A percentile compares a stretch with the other conserved stretches of the same genome.
Conservation (phyloP, 1,140 invertebrate genomes). For the Drosophila nikananu region DNA sequence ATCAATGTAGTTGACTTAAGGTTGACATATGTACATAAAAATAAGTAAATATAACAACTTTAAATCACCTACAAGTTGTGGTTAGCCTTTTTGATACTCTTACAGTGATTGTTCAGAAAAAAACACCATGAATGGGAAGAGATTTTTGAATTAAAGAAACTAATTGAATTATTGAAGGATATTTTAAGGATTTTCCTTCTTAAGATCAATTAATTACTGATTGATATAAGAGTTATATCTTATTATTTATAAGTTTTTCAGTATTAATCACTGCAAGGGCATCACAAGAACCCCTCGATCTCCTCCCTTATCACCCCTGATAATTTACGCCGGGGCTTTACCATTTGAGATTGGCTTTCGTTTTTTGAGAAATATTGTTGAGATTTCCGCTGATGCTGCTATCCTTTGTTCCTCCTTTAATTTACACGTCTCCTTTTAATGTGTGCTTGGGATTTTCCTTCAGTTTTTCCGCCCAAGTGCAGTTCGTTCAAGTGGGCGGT, state of each 20-base stretch:
- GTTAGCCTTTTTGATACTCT: not conserved
- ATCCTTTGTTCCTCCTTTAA: slow-evolving; percentile 31
- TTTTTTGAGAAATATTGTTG: slow-evolving; percentile 62
- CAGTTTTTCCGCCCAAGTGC: slow-evolving; percentile 42
- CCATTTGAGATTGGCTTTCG: slow-evolving; percentile 77
- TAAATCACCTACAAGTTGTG: slow-evolving; percentile 10
- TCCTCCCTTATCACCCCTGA: slow-evolving; percentile 33
- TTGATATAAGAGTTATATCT: not conserved
- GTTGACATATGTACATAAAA: not conserved
- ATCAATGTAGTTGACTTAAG: slow-evolving; percentile 24
- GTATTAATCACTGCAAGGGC: slow-evolving; percentile 6
- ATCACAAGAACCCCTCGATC: not conserved
- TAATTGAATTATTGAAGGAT: too few relatives aligned
- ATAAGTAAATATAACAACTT: slow-evolving; percentile 15
- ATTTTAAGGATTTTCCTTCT: too few relatives aligned
- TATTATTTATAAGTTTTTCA: not conserved
- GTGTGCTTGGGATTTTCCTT: slow-evolving; percentile 23
- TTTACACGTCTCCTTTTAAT: slow-evolving; percentile 32
- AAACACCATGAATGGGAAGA: not conserved
- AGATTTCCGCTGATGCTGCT: slow-evolving; percentile 47
- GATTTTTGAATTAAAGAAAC: not conserved
- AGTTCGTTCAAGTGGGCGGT: slow-evolving; percentile 41
- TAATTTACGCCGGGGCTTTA: slow-evolving; percentile 50
- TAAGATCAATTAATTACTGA: not conserved
- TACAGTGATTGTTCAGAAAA: not conserved